Conservation (phyloP, 2,888 invertebrate species). For the Leptura quadrifasciata region DNA sequence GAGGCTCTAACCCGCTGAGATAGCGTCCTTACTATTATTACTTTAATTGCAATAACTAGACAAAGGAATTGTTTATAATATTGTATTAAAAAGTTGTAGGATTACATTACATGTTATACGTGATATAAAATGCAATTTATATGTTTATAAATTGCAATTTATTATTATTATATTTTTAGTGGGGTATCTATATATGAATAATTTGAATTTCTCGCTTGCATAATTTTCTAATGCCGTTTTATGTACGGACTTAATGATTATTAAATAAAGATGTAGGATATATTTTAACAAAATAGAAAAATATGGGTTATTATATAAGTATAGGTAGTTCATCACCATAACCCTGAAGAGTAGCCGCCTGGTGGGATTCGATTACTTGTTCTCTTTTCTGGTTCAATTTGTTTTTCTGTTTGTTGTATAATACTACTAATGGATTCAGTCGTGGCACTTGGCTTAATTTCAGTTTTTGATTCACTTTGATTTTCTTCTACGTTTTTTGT, state of each 20-base stretch:
- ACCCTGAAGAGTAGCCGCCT: conserved; percentile 60
- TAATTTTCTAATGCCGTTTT: not conserved
- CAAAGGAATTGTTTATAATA: not conserved
- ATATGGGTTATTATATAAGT: no score
- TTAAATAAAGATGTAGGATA: not conserved
- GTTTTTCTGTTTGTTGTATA: conserved; percentile 49
- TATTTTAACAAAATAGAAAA: not conserved
- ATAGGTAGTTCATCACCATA: conserved; percentile 55
- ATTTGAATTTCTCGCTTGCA: not conserved
- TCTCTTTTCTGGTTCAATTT: conserved; percentile 40
- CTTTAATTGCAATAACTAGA: not conserved
- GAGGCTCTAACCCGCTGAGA: no score
- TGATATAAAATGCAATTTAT: not conserved
- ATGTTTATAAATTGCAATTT: not conserved
- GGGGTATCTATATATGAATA: not conserved
- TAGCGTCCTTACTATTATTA: not conserved
- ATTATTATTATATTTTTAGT: not conserved
- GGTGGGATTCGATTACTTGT: conserved; percentile 54
- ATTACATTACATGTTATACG: not conserved
- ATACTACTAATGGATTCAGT: conserved; percentile 50
- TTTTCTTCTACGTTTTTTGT: conserved; percentile 12
- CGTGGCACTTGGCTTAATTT: not conserved
- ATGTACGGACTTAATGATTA: not conserved
- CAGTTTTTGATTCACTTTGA: conserved; percentile 17
- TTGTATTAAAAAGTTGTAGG: not conserved